Percentiles rank a stretch among this genome's conserved stretches.
Conservation (phyloP, 1,140 invertebrate genomes). For the Samia ricini region DNA sequence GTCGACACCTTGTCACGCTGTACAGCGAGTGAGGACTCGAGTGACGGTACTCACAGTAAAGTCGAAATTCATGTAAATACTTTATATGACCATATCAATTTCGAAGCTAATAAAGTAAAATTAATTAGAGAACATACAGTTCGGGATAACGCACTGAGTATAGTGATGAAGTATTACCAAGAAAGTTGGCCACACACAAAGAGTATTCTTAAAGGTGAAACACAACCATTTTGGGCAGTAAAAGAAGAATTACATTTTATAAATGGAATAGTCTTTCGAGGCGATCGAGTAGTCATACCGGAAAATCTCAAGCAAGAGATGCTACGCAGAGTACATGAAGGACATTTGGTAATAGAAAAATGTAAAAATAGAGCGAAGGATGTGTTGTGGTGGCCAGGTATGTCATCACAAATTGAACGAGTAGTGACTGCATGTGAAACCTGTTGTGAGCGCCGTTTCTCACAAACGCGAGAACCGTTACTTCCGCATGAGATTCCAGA, state of each 20-base stretch:
- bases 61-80: constrained; percentile 11
- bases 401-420: constrained; percentile 51
- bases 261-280: neutral
- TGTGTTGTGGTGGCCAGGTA: constrained; percentile 48
- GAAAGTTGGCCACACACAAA: constrained; percentile 14
- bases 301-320: constrained; percentile 7
- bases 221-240: constrained; percentile 9
- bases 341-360: constrained; percentile 14
- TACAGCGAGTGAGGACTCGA: constrained; percentile 21
- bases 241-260: constrained; percentile 13
- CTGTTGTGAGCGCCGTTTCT: constrained; percentile 19
- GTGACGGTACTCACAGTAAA: constrained; percentile 8
- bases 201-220: neutral
- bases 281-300: constrained; percentile 9
- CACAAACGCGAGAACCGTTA: constrained; percentile 33
- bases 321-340: constrained; percentile 23
- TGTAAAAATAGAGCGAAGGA: constrained; percentile 39
- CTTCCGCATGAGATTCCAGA: constrained; percentile 31
- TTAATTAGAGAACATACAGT: constrained; percentile 7
- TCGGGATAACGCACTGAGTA: constrained; percentile 4
- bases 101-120: constrained; percentile 12
- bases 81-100: constrained; percentile 12
- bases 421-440: constrained; percentile 34
- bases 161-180: constrained; percentile 8
- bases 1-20: too few species aligned